Base-by-base conservation (phyloP, 2,113 vertebrate genomes). In the Todiramphus chloris region DNA sequence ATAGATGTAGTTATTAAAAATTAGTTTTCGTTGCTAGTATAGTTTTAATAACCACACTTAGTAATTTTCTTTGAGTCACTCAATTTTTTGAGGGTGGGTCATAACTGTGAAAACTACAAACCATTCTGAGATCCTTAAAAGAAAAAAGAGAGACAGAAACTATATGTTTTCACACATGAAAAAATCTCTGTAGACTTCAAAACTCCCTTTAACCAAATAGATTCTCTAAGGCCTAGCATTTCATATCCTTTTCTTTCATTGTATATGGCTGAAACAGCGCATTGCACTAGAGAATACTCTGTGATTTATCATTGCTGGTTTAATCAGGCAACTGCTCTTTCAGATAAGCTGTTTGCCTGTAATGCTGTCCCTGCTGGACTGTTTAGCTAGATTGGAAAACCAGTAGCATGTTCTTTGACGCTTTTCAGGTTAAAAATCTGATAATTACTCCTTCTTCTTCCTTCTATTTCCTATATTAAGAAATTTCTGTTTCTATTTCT, bases 381-480 rank as follows among this genome's bases (percentile, higher is more conserved):
- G 84, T 93, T 97, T 93, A 90, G 68, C 91, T 86, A 93, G 80
- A 97, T 89, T 97, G 83, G 79, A 97, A 98, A 98, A 97, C 74
- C 96, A 97, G 95, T 77, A 76, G 84, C 90, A 87, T 50, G 66
- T 79, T 93, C 69, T 60, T 25, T 81, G 25, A 10, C 21, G 15
- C 3, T 78, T 88, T 91, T 90, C 62, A 69, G 28, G 39, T 82
- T 78, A 81, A 87, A 93, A 92, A 37, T 6, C 17, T 93, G 87
- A 78, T 74, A 82, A 89, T 83, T 78, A 48, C 20, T 67, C 33
- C 41, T 75, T 53, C 18, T 35, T 83, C 68, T 81, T 72, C 27
- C 72, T 92, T 90, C 4, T 68, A 82, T 51, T 21, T 30, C 21
- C 5, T 75, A 87, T 88, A 46, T 63, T 55, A 93, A 88, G 76